Percentiles rank a stretch among this genome's conserved stretches.
phyloP scores from a whole-genome alignment of 2,888 invertebrate genomes.

The Lysandra bellargus region DNA sequence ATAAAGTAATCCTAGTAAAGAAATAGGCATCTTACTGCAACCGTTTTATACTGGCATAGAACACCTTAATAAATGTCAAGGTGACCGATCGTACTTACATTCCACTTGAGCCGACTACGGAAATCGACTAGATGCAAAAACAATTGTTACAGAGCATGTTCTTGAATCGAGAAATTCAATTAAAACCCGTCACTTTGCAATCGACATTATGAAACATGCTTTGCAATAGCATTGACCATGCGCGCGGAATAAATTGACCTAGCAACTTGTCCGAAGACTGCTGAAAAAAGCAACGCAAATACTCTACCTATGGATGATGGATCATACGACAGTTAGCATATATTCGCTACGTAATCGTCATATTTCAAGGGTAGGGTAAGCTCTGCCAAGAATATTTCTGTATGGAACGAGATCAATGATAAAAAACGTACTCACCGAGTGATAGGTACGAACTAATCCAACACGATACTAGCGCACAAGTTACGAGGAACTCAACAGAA shows the following conservation, averaged over 20 bases:
- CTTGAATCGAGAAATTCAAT: conserved; percentile 20
- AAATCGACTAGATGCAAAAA: conserved; percentile 19
- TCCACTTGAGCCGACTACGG: conserved; percentile 14
- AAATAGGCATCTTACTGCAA: neutral
- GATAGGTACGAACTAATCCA: conserved; percentile 54
- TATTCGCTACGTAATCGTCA: conserved; percentile 30
- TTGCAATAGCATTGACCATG: conserved; percentile 31
- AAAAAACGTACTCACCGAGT: conserved; percentile 58
- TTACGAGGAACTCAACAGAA: conserved; percentile 46
- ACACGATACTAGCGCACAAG: conserved; percentile 59
- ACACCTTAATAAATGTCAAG: conserved; percentile 25
- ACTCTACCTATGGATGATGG: conserved; percentile 9
- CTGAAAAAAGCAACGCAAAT: conserved; percentile 12
- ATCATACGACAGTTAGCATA: conserved; percentile 24
- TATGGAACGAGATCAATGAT: conserved; percentile 58
- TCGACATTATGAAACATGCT: conserved; percentile 27
- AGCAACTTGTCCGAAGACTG: neutral
- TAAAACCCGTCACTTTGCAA: conserved; percentile 29
- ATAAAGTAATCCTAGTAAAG: neutral
- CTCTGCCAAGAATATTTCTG: conserved; percentile 74
- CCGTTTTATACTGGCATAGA: neutral
- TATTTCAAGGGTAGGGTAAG: conserved; percentile 58
- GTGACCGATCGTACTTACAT: conserved; percentile 26
- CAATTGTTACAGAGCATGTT: neutral
- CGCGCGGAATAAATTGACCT: conserved; percentile 27